Evolutionary conservation across 2,888 invertebrate genomes (phyloP), one percentile per base, ranked within the genome.

Genomic region (Lithophane leautieri): DNA sequence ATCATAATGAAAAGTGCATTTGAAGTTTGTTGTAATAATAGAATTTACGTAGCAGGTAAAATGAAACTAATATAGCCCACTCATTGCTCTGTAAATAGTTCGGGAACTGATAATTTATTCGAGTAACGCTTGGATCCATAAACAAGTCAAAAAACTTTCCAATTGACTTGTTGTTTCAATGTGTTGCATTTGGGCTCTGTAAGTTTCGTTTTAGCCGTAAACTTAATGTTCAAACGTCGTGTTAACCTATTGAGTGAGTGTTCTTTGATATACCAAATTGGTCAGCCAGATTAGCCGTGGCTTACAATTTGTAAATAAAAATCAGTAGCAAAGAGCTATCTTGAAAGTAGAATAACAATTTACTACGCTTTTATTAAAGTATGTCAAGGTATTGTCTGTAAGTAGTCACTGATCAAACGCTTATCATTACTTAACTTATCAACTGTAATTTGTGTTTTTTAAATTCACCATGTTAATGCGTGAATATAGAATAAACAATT

Each of bases 401-500:
- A 62, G 85, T 81, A 84, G 77, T 82, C 70, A 61, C 63, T 83
- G 67, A 77, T 85, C 61, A 82, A 81, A 82, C 69, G 70, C 78
- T 82, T 82, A 84, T 72, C 76, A 40, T 76, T 77, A 69, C 78
- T 65, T 69, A 56, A 71, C 68, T 70, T 86, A 79, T 63, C 76
- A 68, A 72, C 25, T 81, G 50, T 76, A 76, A 81, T 76, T 76
- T 78, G 67, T 82, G 77, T 81, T 79, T 74, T 76, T 70, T 47
- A 68, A 79, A 79, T 84, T 82, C 78, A 71, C 70, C 80, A 70
- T 78, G 81, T 88, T 84, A 83, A 79, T 89, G 85, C 86, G 89
- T 90, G 88, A 83, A 89, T 86, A 85, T 79, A 84, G 86, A 91
- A 90, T 91, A 90, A 91, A 91, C 88, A 89, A 90, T 91, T 90